Conservation (phyloP, 2,797 vertebrate species). For the Mormyrus hasselquistii region DNA sequence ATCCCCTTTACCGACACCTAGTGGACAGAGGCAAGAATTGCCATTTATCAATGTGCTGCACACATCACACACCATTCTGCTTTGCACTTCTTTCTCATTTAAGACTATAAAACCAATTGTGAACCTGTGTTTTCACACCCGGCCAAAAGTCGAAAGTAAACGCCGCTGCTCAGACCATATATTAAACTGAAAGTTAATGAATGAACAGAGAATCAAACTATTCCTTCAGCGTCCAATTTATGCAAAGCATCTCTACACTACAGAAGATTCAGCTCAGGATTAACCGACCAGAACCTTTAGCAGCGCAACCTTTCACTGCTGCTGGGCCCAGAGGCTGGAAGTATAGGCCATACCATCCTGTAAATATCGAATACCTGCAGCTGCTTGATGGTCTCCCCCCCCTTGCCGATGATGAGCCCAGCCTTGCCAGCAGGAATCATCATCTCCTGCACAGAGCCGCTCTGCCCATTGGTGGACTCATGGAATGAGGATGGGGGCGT, state of each 20-base stretch:
- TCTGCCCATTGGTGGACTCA: slow-evolving; percentile 75
- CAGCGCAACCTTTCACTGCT: background rate
- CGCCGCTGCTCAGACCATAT: background rate
- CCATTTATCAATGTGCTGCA: background rate
- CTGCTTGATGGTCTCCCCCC: slow-evolving; percentile 70
- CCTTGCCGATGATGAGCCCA: slow-evolving; percentile 81
- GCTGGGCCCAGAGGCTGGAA: background rate
- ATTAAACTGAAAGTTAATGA: background rate
- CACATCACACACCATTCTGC: background rate
- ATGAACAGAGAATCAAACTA: background rate
- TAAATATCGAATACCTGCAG: slow-evolving; percentile 53
- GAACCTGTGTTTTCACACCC: background rate
- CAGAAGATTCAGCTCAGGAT: background rate
- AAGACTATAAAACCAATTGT: background rate
- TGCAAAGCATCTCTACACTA: background rate
- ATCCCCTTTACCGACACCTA: background rate
- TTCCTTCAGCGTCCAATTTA: background rate
- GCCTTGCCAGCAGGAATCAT: slow-evolving; percentile 79
- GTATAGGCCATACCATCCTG: background rate
- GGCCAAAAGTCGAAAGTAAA: background rate
- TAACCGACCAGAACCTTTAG: background rate
- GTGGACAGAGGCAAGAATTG: background rate
- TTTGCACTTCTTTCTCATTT: background rate
- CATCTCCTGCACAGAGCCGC: slow-evolving; percentile 86
- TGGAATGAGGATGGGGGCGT: slow-evolving; percentile 74